Evolutionary conservation across 2,797 vertebrate genomes (phyloP).

Genomic region (Diceros bicornis): DNA sequence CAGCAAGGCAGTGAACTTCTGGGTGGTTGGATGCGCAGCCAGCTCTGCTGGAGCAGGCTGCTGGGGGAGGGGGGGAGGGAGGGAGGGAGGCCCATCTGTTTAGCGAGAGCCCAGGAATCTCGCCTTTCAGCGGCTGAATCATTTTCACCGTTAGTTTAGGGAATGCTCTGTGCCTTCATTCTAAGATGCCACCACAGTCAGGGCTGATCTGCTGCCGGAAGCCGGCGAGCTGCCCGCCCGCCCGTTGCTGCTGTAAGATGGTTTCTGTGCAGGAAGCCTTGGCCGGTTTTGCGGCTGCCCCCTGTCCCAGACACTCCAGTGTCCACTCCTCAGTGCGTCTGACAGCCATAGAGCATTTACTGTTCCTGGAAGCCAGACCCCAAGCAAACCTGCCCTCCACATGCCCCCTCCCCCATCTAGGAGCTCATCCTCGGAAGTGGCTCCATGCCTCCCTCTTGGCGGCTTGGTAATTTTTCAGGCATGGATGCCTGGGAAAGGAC

Average conservation of each 20-base stretch:
- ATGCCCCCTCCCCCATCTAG: neutral
- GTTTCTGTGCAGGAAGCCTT: neutral
- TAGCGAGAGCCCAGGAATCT: slow-evolving; percentile 81
- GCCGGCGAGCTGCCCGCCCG: neutral
- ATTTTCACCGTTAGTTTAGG: slow-evolving; percentile 80
- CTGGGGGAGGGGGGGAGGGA: slow-evolving; percentile 65
- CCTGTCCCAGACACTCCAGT: neutral
- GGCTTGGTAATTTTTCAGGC: slow-evolving; percentile 22
- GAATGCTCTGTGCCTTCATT: slow-evolving; percentile 75
- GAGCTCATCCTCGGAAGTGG: slow-evolving; percentile 5
- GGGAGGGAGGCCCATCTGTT: slow-evolving; percentile 80
- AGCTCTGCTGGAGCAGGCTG: slow-evolving; percentile 81
- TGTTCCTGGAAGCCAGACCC: slow-evolving; percentile 76
- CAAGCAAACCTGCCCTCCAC: slow-evolving; percentile 18
- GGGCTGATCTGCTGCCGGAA: slow-evolving; percentile 79
- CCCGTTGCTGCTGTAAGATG: neutral
- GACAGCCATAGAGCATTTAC: neutral
- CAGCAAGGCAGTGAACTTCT: slow-evolving; percentile 84
- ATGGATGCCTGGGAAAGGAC: slow-evolving; percentile 59
- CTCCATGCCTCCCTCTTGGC: slow-evolving; percentile 61
- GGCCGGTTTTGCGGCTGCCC: neutral
- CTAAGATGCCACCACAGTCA: slow-evolving; percentile 78
- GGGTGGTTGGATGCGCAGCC: slow-evolving; percentile 80
- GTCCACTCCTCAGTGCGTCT: neutral
- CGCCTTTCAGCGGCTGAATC: slow-evolving; percentile 86